Conservation (phyloP, 2,113 vertebrate genomes). For the Girardinichthys multiradiatus region DNA sequence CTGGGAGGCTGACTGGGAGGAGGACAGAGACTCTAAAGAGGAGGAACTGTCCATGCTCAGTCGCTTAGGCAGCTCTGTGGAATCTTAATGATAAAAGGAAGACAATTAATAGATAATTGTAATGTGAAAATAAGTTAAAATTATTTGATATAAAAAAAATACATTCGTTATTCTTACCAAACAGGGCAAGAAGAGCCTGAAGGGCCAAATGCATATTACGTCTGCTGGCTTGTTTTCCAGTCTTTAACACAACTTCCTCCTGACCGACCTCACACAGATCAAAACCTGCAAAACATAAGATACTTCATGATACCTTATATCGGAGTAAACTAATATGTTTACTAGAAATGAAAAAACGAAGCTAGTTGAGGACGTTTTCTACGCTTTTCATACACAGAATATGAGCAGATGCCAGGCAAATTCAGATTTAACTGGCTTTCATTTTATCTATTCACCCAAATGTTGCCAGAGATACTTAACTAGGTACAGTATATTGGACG, state of each 20-base stretch:
- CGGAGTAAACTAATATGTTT: neutral
- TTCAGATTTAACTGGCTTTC: too few species aligned
- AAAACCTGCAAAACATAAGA: slow-evolving; percentile 82
- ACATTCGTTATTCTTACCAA: slow-evolving; percentile 81
- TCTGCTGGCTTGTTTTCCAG: slow-evolving; percentile 92
- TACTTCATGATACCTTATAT: too few species aligned
- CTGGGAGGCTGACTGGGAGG: slow-evolving; percentile 90
- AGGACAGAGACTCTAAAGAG: slow-evolving; percentile 94
- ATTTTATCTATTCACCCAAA: too few species aligned
- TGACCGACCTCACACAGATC: slow-evolving; percentile 97
- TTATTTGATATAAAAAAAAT: neutral
- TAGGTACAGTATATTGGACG: too few species aligned
- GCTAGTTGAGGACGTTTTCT: neutral
- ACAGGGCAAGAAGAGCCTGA: slow-evolving; percentile 92
- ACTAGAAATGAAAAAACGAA: neutral
- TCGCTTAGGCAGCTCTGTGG: slow-evolving; percentile 93
- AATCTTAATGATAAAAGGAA: slow-evolving; percentile 79
- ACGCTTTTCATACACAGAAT: too few species aligned
- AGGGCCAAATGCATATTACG: slow-evolving; percentile 93
- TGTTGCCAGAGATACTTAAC: too few species aligned
- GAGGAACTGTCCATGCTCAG: slow-evolving; percentile 95
- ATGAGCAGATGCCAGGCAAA: too few species aligned
- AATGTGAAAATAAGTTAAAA: neutral
- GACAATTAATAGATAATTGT: neutral
- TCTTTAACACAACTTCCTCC: slow-evolving; percentile 95